Evolutionary conservation across 1,140 invertebrate species (phyloP).

Genomic region (Drosophila jambulina): DNA sequence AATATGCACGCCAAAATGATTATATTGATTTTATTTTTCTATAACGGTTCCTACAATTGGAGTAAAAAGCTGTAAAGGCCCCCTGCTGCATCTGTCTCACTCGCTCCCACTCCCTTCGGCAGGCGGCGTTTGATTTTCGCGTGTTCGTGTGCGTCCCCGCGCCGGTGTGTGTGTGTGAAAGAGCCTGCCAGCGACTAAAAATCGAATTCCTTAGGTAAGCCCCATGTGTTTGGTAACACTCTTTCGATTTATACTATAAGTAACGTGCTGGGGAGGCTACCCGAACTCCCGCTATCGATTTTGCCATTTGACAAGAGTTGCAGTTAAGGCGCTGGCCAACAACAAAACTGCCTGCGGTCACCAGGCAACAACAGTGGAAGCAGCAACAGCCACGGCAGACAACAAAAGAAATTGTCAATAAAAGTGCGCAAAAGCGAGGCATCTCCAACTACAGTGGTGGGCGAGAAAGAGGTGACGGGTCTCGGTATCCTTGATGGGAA

Average conservation of each 20-base stretch:
- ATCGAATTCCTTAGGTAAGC: constrained; percentile 51
- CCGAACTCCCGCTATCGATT: constrained; percentile 61
- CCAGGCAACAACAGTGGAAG: constrained; percentile 24
- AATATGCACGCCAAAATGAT: constrained; percentile 83
- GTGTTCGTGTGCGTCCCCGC: constrained; percentile 23
- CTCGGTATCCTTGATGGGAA: background rate
- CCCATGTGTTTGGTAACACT: background rate
- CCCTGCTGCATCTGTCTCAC: constrained; percentile 2
- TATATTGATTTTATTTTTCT: constrained; percentile 85
- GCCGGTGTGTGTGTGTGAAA: constrained; percentile 16
- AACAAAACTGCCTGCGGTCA: constrained; percentile 11
- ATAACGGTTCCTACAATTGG: constrained; percentile 85
- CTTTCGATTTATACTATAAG: constrained; percentile 8
- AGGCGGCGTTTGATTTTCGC: constrained; percentile 43
- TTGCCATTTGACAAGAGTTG: constrained; percentile 45
- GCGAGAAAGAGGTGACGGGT: background rate
- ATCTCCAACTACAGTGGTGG: constrained; percentile 54
- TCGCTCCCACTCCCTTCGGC: constrained; percentile 21
- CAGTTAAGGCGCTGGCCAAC: constrained; percentile 14
- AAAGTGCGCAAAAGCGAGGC: constrained; percentile 63
- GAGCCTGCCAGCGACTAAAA: constrained; percentile 30
- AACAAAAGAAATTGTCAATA: constrained; percentile 50
- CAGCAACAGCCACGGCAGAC: constrained; percentile 34
- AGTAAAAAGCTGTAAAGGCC: constrained; percentile 80
- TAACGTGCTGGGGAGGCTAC: background rate